Evolutionary conservation across 2,113 vertebrate species (phyloP).

Genomic region (Platysternon megacephalum): DNA sequence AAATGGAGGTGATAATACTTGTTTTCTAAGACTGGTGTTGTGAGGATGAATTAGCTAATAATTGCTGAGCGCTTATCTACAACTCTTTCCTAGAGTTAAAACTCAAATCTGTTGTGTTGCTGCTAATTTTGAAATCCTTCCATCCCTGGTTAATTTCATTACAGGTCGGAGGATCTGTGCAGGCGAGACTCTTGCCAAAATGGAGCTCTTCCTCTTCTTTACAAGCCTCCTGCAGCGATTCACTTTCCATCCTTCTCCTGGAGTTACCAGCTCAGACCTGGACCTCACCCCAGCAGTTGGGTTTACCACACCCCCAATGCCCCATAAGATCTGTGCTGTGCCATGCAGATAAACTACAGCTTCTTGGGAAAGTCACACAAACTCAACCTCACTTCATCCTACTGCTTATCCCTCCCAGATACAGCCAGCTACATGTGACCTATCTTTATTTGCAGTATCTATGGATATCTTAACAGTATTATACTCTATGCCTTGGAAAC

Average conservation of each 20-base stretch:
- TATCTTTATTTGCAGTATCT: not conserved
- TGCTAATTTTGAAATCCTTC: not conserved
- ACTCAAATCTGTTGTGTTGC: not conserved
- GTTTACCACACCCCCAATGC: slow-evolving; percentile 24
- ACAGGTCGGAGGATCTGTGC: slow-evolving; percentile 79
- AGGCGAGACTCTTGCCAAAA: slow-evolving; percentile 82
- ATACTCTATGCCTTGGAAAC: not conserved
- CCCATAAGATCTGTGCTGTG: slow-evolving; percentile 57
- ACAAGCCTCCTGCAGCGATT: slow-evolving; percentile 81
- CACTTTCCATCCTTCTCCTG: slow-evolving; percentile 76
- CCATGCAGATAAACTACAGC: not conserved
- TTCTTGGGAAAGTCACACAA: not conserved
- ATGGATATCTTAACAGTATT: not conserved
- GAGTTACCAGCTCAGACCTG: slow-evolving; percentile 75
- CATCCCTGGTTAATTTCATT: not conserved
- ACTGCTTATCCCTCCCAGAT: not conserved
- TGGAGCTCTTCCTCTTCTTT: slow-evolving; percentile 85
- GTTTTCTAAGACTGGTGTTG: not conserved
- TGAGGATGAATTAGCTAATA: not conserved
- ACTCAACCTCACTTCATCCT: not conserved
- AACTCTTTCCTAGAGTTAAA: not conserved
- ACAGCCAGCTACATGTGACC: not conserved
- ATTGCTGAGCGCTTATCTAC: not conserved
- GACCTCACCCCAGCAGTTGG: slow-evolving; percentile 72
- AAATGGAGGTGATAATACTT: not conserved